Evolutionary conservation across 1,140 invertebrate species (phyloP).

Genomic region (Drusus annulatus): DNA sequence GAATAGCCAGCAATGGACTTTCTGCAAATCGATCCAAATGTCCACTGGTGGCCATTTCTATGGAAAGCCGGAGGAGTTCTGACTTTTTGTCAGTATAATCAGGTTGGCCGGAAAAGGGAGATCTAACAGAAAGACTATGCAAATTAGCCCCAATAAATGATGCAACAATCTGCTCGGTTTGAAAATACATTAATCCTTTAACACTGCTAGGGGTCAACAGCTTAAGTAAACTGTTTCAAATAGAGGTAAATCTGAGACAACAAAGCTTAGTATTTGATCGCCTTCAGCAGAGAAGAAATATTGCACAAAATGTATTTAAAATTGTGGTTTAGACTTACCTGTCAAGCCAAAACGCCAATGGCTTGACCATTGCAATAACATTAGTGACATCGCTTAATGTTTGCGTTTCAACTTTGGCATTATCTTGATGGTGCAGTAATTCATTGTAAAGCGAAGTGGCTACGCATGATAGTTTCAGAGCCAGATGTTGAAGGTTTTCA

Average conservation of each 20-base stretch:
- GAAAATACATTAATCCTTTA: no score
- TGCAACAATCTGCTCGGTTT: no score
- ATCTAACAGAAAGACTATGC: conserved; percentile 56
- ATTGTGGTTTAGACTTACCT: conserved; percentile 65
- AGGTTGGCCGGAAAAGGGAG: conserved; percentile 61
- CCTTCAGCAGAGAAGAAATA: no score
- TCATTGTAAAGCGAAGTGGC: conserved; percentile 85
- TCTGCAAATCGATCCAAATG: conserved; percentile 91
- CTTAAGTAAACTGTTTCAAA: no score
- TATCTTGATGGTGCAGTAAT: conserved; percentile 73
- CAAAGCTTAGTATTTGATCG: no score
- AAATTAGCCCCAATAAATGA: no score
- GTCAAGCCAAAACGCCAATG: conserved; percentile 90
- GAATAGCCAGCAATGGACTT: conserved; percentile 82
- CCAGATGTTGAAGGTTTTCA: conserved; percentile 92
- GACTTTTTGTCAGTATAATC: conserved; percentile 74
- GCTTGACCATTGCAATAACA: conserved; percentile 87
- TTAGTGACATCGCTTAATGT: conserved; percentile 88
- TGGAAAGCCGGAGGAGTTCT: conserved; percentile 82
- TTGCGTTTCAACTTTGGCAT: conserved; percentile 82
- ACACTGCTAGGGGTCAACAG: no score
- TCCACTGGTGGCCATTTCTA: conserved; percentile 90
- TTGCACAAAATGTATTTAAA: no score
- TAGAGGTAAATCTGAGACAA: no score
- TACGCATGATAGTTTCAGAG: conserved; percentile 87